Evolutionary conservation across 2,113 vertebrate genomes (phyloP).

Genomic region (Catharus bicknelli): DNA sequence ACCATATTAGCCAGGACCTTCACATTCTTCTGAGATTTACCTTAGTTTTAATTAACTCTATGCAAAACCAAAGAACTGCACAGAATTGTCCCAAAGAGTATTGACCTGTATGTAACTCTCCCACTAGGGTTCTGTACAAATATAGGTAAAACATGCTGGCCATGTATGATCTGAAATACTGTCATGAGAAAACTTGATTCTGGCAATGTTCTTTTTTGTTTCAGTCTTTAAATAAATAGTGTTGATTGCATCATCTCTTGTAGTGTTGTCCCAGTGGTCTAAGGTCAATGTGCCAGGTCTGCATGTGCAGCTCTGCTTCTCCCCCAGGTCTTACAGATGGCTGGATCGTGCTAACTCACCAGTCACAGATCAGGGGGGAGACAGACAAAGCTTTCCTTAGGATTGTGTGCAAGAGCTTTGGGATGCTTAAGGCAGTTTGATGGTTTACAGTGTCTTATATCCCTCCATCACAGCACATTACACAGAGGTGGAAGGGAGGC

Average conservation of each 20-base stretch:
- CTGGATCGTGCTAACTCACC: neutral
- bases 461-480: neutral
- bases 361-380: neutral
- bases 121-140: neutral
- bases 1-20: neutral
- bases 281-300: neutral
- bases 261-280: neutral
- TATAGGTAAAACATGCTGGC: neutral
- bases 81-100: neutral
- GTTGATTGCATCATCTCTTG: neutral
- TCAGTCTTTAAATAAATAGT: neutral
- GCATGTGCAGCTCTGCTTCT: neutral
- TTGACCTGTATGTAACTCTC: neutral
- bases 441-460: neutral
- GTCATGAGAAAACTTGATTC: neutral
- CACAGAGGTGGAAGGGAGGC: neutral
- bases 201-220: neutral
- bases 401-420: neutral
- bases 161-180: neutral
- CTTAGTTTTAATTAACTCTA: neutral
- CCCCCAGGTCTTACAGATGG: neutral
- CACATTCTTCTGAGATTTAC: neutral
- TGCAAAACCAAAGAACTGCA: neutral
- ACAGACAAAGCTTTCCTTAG: neutral
- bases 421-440: neutral